Evolutionary conservation across 2,888 invertebrate species (phyloP).

Genomic region (Xestia sexstrigata): DNA sequence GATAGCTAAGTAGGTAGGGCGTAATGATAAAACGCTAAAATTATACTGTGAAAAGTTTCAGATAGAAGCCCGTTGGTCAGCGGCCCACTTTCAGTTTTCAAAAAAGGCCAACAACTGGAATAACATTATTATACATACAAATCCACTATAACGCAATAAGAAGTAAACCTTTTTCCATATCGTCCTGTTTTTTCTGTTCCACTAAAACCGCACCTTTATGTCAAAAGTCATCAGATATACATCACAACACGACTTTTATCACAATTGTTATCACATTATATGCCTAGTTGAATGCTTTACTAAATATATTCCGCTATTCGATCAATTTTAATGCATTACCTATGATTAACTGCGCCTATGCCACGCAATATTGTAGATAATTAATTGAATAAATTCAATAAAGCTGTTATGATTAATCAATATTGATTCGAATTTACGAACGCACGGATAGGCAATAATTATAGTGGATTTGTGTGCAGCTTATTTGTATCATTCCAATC

Average conservation of each 20-base stretch:
- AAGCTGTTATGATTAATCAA: slow-evolving; percentile 49
- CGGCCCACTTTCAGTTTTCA: neutral
- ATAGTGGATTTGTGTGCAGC: neutral
- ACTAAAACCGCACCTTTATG: slow-evolving; percentile 4
- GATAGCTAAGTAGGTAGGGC: neutral
- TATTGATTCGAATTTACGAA: slow-evolving; percentile 29
- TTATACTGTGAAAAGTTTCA: neutral
- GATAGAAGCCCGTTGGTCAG: neutral
- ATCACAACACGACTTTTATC: slow-evolving; percentile 76
- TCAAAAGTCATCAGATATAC: slow-evolving; percentile 70
- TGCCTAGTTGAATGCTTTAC: slow-evolving; percentile 70
- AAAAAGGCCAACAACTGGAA: neutral
- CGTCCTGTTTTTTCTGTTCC: slow-evolving; percentile 1
- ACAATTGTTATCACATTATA: slow-evolving; percentile 78
- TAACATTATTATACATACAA: too few species aligned
- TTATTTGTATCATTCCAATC: neutral
- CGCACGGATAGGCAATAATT: neutral
- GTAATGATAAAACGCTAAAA: neutral
- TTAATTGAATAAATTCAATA: slow-evolving; percentile 56
- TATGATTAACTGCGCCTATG: slow-evolving; percentile 53
- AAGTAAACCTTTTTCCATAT: neutral
- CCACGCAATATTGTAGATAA: slow-evolving; percentile 45
- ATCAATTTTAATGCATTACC: slow-evolving; percentile 70
- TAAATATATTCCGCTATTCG: slow-evolving; percentile 75
- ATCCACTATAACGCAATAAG: neutral